phyloP scores from a whole-genome alignment of 30 jellyfish, hydroid and myxozoan genomes.

The Turritopsis dohrnii region DNA sequence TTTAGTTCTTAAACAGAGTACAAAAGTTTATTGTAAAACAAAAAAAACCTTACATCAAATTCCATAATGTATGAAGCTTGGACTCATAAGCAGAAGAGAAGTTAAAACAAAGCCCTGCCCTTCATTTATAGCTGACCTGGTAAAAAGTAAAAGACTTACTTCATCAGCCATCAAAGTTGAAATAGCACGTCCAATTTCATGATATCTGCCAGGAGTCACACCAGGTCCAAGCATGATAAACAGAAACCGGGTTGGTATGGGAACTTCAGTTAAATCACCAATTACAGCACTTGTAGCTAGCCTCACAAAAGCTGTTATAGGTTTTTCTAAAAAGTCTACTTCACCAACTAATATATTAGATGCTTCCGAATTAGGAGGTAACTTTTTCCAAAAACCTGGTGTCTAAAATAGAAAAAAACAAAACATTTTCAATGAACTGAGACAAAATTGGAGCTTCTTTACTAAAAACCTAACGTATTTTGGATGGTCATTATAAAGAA shows the following conservation, averaged over 20 bases:
- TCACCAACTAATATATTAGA: constrained; percentile 95
- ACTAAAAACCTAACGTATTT: too few species aligned
- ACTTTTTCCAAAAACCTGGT: constrained; percentile 76
- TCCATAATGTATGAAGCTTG: neutral
- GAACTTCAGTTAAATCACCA: constrained; percentile 90
- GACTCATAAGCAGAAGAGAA: neutral
- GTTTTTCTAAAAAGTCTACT: constrained; percentile 79
- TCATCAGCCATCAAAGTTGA: constrained; percentile 95
- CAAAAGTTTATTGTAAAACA: neutral
- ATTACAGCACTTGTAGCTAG: constrained; percentile 62
- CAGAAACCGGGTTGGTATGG: constrained; percentile 91
- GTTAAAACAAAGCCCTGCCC: neutral
- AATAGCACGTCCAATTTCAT: constrained; percentile 94
- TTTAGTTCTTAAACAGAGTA: neutral
- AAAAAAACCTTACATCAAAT: neutral
- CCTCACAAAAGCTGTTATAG: constrained; percentile 96
- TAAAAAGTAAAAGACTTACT: constrained; percentile 35
- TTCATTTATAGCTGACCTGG: neutral
- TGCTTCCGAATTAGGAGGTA: constrained; percentile 88
- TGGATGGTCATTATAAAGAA: neutral
- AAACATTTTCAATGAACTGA: neutral
- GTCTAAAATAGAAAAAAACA: constrained; percentile 19
- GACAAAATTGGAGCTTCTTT: neutral
- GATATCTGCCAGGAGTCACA: constrained; percentile 71
- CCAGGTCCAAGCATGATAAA: constrained; percentile 96